A percentile compares a stretch with the other conserved stretches of the same genome.
Conservation (phyloP, 1,140 invertebrate genomes). For the Meloidogyne floridensis region DNA sequence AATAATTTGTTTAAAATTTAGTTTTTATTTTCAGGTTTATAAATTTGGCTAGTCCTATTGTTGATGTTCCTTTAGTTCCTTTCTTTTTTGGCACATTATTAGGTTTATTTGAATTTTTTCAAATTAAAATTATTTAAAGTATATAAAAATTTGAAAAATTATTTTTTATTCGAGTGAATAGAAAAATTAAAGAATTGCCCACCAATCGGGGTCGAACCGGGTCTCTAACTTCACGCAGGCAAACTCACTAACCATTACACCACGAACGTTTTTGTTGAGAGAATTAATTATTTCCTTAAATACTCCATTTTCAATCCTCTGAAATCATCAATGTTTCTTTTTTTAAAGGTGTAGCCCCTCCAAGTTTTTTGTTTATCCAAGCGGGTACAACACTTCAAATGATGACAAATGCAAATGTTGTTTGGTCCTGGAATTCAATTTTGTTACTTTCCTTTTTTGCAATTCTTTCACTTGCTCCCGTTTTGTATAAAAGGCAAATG, state of each 20-base stretch:
- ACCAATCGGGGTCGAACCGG: no score
- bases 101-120: conserved; percentile 69
- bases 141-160: background rate
- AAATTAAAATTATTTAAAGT: background rate
- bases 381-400: conserved; percentile 92
- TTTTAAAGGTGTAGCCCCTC: conserved; percentile 89
- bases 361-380: conserved; percentile 94
- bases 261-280: no score
- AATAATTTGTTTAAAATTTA: background rate
- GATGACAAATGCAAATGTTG: conserved; percentile 83
- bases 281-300: background rate
- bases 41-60: conserved; percentile 91
- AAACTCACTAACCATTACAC: no score
- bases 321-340: no score
- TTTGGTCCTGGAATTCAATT: conserved; percentile 85
- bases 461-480: conserved; percentile 82
- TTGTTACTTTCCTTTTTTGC: conserved; percentile 72
- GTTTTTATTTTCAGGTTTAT: conserved; percentile 70
- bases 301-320: background rate
- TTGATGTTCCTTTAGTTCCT: conserved; percentile 86
- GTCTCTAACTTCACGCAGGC: no score
- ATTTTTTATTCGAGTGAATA: no score
- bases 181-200: no score
- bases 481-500: conserved; percentile 75
- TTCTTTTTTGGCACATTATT: conserved; percentile 90